Conservation (phyloP, 2,113 vertebrate species). For the Okapia johnstoni region DNA sequence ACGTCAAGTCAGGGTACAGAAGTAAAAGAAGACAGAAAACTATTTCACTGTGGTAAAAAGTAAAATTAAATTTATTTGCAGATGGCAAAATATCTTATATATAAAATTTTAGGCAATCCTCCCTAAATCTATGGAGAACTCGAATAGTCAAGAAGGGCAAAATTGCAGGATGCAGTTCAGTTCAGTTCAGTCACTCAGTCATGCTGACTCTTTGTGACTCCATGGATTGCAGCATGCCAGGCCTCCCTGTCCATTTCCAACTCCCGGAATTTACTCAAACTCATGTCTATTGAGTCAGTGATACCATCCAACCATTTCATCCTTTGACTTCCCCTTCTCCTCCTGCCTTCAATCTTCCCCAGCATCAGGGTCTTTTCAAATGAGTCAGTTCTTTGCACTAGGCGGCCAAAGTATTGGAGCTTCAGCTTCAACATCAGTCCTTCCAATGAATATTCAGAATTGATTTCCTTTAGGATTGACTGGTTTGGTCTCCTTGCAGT, state of each 20-base stretch:
- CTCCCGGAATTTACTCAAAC: background rate
- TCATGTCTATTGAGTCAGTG: background rate
- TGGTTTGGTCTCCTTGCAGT: background rate
- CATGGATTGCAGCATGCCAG: background rate
- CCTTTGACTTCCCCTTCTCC: background rate
- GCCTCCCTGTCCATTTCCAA: background rate
- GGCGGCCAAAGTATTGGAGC: background rate
- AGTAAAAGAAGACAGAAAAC: background rate
- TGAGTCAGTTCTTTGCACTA: background rate
- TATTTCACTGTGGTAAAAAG: background rate
- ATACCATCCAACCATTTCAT: background rate
- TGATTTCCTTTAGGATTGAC: background rate
- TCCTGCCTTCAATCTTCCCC: background rate
- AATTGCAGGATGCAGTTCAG: background rate
- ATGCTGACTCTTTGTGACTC: fast-evolving
- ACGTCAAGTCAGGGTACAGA: background rate
- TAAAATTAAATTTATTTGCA: background rate
- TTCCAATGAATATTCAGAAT: background rate
- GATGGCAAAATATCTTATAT: background rate
- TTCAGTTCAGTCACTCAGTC: background rate
- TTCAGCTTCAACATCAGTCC: background rate
- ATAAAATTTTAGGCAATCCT: background rate
- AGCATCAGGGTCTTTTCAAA: background rate
- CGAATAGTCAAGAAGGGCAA: background rate
- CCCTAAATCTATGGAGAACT: background rate